Evolutionary conservation across 2,113 vertebrate species (phyloP).

Genomic region (Nibea albiflora): DNA sequence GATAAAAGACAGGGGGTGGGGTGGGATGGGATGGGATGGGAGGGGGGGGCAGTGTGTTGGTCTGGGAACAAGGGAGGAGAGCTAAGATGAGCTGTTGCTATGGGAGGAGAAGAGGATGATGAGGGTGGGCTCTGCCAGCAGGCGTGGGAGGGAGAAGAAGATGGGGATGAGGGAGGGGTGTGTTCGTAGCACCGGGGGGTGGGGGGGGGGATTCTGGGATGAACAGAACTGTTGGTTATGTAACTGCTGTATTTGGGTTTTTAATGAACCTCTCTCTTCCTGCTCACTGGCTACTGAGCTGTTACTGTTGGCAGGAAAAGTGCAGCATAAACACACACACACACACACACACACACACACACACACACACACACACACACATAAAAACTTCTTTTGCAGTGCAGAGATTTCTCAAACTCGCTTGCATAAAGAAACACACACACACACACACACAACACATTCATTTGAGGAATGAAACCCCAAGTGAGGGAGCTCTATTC

Average conservation of each 20-base stretch:
- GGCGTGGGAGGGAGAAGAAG: slow-evolving; percentile 65
- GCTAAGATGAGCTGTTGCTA: slow-evolving; percentile 76
- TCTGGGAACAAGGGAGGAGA: slow-evolving; percentile 68
- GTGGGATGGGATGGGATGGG: background rate
- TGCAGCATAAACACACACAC: slow-evolving; percentile 63
- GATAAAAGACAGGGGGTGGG: slow-evolving; percentile 37
- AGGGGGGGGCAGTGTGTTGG: slow-evolving; percentile 48
- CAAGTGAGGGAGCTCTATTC: slow-evolving; percentile 48
- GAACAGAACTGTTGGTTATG: slow-evolving; percentile 80
- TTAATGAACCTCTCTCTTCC: slow-evolving; percentile 80
- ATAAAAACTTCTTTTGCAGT: slow-evolving; percentile 54
- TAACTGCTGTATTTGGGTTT: slow-evolving; percentile 77
- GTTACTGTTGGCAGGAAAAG: slow-evolving; percentile 78
- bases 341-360: background rate
- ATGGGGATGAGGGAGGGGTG: slow-evolving; percentile 67
- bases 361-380: slow-evolving; percentile 8
- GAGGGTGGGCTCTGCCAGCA: slow-evolving; percentile 68
- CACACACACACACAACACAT: slow-evolving; percentile 44
- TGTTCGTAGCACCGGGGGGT: slow-evolving; percentile 44
- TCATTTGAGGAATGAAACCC: slow-evolving; percentile 49
- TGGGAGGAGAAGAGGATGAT: slow-evolving; percentile 74
- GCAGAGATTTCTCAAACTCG: slow-evolving; percentile 43
- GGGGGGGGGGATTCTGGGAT: slow-evolving; percentile 58
- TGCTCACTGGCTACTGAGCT: slow-evolving; percentile 74
- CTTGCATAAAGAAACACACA: slow-evolving; percentile 48